Evolutionary conservation across 2,888 invertebrate genomes (phyloP), one percentile per base, ranked within the genome.

Genomic region (Ennomos quercinarius): DNA sequence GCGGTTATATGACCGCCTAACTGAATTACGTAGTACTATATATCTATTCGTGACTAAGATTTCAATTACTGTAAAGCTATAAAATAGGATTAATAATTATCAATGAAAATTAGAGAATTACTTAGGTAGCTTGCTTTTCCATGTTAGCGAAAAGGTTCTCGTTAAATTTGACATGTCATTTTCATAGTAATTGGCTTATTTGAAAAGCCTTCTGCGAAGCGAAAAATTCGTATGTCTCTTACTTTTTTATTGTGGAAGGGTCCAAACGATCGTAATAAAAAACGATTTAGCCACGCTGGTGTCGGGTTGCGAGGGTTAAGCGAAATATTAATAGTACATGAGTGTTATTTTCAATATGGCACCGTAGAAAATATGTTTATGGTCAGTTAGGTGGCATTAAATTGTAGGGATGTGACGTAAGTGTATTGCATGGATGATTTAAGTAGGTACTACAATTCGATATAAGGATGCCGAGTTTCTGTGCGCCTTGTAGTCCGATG

Each of bases 261-360:
- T 72, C 74, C 69, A 81, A 83, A 84, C 79, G 83, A 80, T 78
- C 73, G 84, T 76, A 77, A 86, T 87, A 87, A 86, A 87, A 87
- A 84, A 80, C 80, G 82, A 86, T 87, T 87, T 85, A 87, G 83
- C 76, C 77, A 74, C 75, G 80, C 77, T 61, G 55, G 43, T 52
- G 52, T 52, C 61, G 57, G 58, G 59, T 67, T 66, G 58, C 57
- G 61, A 56, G 71, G 67, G 76, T 71, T 57, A 60, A 61, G 57
- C 57, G 57, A 57, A 56, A 71, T 74, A 70, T 73, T 75, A 68
- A 70, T 72, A 71, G 63, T 67, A 73, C 72, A 72, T 73, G 70
- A 71, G 70, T 70, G 67, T 71, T 73, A 71, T 69, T 66, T 73
- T 73, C 65, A 64, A 66, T 71, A 71, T 72, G 60, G 60, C 51